Base-by-base conservation (phyloP, 2,113 vertebrate genomes). In the Notarius lentiginosus region DNA sequence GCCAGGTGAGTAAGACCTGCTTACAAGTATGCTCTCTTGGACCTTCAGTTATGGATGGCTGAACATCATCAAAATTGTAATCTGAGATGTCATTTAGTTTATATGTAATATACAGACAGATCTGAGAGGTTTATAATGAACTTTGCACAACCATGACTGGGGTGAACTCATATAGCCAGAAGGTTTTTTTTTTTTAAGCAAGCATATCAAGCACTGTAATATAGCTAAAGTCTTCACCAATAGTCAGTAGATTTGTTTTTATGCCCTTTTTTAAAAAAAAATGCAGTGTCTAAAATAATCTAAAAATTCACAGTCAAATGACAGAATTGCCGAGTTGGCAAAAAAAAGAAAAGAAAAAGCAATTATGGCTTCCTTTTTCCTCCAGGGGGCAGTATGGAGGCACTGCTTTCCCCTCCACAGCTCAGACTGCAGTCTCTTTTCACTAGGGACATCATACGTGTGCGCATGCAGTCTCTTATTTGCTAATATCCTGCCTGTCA, bases 351-450 rank as follows among this genome's bases (percentile, higher is more conserved):
- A 61, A 73, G 56, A 75, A 58, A 34, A 24, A 53, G 55, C 27
- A 18, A 82, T 53, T 30, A 86, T 12, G 34, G 27, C 47, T 84
- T 22, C 49, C 51, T 84, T 49, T 86, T 73, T 61, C 87, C 89
- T 88, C 85, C 84, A 88, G 89, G 34, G 30, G 89, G 89, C 84
- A 73, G 63, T 63, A 30, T 79, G 41, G 87, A 88, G 61, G 68
- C 53, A 81, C 34, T 24, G 15, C 60, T 58, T 63, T 83, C 53
- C 83, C n/a, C 11, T 80, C 20, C 49, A 73, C 75, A 65, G 84
- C 82, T 70, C 76, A 82, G 87, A 87, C 89, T 84, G 89, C 87
- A 90, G 87, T 88, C 85, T 88, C 84, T 88, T 76, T 83, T 88
- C 87, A 79, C 85, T 75, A 75, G 89, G 87, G 87, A 90, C 72